Conservation (phyloP, 2,888 invertebrate genomes). For the Furcula furcula region DNA sequence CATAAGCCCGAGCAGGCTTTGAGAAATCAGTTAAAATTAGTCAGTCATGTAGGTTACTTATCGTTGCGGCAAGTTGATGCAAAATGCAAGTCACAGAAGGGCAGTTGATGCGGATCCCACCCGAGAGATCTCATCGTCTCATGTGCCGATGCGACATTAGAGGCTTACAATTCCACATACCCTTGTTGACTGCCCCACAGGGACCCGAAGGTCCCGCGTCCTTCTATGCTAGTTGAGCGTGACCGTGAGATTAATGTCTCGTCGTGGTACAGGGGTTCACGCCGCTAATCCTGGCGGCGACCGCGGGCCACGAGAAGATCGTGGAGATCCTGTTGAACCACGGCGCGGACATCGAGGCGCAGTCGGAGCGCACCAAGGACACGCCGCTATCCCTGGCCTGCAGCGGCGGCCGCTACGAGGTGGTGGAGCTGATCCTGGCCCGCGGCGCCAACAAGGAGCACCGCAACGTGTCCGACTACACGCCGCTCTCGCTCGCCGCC, state of each 20-base stretch:
- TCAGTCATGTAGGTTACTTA: too few relatives aligned
- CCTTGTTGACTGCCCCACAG: too few relatives aligned
- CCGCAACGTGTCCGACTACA: slow-evolving; percentile 99
- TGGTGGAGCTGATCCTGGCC: slow-evolving; percentile 94
- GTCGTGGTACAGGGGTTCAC: slow-evolving; percentile 90
- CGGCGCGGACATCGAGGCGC: slow-evolving; percentile 98
- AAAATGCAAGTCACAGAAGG: too few relatives aligned
- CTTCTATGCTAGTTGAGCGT: too few relatives aligned
- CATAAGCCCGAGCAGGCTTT: too few relatives aligned
- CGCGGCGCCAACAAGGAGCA: slow-evolving; percentile 98
- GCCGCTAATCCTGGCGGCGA: slow-evolving; percentile 97
- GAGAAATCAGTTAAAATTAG: too few relatives aligned
- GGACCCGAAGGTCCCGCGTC: too few relatives aligned
- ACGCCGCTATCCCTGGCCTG: slow-evolving; percentile 98
- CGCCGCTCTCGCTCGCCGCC: slow-evolving; percentile 98
- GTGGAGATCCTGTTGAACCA: slow-evolving; percentile 96
- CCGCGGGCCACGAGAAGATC: slow-evolving; percentile 91
- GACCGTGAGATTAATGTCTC: not conserved
- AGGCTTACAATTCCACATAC: too few relatives aligned
- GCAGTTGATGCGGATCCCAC: too few relatives aligned
- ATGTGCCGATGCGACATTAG: too few relatives aligned
- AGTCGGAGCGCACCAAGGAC: slow-evolving; percentile 99
- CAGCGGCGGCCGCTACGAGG: slow-evolving; percentile 97
- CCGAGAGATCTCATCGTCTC: too few relatives aligned
- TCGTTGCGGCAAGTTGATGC: too few relatives aligned